Base-by-base conservation (phyloP, 2,888 invertebrate genomes). In the Xestoiulus laeticollis region DNA sequence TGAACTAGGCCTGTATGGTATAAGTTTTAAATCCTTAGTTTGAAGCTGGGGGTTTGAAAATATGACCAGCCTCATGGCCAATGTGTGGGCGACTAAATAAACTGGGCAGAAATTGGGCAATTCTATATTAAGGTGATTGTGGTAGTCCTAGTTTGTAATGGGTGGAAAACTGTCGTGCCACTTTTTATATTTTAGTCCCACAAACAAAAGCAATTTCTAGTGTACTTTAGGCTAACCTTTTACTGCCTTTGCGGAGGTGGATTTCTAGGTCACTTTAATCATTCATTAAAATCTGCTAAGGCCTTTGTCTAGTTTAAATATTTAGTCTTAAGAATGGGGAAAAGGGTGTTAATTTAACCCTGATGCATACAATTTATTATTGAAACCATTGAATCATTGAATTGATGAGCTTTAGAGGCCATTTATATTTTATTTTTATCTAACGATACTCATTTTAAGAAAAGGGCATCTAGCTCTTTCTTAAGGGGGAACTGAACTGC, bases 81-180 rank as follows among this genome's bases (percentile, higher is more conserved):
- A n/a, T 26, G 68, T 26, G 68, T 68, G 26, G 68, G 68, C 68
- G 68, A 68, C 68, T 26, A 68, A 68, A 68, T 68, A 68, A 68
- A 68, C 68, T 68, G 68, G 68, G 68, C 68, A 68, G 68, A 68
- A 68, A 68, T 68, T 68, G 68, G 68, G 68, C 68, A 68, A 68
- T 68, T 68, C 68, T 26, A 6, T 68, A 26, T 68, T 12, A 12
- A 68, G 68, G 68, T 68, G 59, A 59, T 59, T 59, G 59, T 8
- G 22, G 19, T 59, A 59, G 59, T 6, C n/a, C 26, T 26, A n/a
- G 22, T 26, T 26, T 22, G 26, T 16, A 26, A 68, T 68, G 68
- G 68, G 68, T 68, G 68, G 68, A 68, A 14, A 48, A 68, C 22
- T 68, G 68, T 68, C 68, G 68, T 68, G 68, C 68, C 26, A 68